A percentile compares a stretch with the other conserved stretches of the same genome.
These are phyloP conservation scores for Lucifuga dentata DNA, from an alignment of 2,113 vertebrate genomes.

Conservation along the genomic window DNA sequence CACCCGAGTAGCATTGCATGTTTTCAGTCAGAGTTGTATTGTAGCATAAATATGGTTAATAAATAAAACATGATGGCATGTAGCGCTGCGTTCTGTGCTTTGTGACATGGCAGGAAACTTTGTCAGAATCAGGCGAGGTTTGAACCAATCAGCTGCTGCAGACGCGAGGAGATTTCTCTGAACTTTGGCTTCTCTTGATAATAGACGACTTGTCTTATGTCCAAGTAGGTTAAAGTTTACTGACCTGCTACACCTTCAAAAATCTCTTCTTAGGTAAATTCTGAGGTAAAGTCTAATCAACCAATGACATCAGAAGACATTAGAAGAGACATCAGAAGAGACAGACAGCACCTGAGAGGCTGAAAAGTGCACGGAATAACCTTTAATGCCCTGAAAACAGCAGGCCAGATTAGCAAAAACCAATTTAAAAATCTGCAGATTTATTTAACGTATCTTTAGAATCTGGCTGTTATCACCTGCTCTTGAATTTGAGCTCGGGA, in stretches of 20 bases:
- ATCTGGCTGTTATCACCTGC: conserved; percentile 12
- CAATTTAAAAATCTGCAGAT: background rate
- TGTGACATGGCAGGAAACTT: conserved; percentile 77
- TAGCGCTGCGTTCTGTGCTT: background rate
- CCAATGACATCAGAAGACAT: no score
- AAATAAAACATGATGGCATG: conserved; percentile 50
- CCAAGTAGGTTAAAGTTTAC: conserved; percentile 66
- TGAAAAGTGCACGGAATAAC: no score
- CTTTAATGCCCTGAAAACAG: no score
- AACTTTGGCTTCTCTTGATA: conserved; percentile 77
- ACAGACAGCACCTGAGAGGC: no score
- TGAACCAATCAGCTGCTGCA: conserved; percentile 57
- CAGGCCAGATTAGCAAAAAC: no score
- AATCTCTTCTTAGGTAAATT: background rate
- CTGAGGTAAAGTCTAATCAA: background rate
- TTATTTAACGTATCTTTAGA: background rate
- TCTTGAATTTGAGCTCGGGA: conserved; percentile 2
- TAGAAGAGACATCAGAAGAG: no score
- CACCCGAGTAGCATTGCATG: conserved; percentile 37
- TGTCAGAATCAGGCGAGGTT: conserved; percentile 76
- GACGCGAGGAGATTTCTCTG: conserved; percentile 67
- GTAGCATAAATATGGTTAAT: conserved; percentile 43
- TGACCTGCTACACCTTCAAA: conserved; percentile 1
- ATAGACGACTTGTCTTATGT: conserved; percentile 5
- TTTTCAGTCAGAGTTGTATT: conserved; percentile 23